A percentile compares a stretch with the other conserved stretches of the same genome.
phyloP scores from a whole-genome alignment of 2,113 vertebrate genomes.

The Ariopsis seemanni region DNA sequence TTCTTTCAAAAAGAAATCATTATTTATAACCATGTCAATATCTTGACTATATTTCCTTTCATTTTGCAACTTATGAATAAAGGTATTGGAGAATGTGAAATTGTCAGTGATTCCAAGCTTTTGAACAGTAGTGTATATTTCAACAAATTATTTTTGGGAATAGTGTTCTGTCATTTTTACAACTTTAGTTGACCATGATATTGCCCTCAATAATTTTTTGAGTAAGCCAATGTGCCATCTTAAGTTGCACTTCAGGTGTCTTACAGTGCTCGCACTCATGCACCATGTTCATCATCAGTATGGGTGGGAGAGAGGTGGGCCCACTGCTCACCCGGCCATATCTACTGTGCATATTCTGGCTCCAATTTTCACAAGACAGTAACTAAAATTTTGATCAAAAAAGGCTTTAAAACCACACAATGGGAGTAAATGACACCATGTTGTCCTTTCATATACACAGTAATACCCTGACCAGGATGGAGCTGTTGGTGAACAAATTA shows the following conservation, averaged over 20 bases:
- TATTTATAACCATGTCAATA: neutral
- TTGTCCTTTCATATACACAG: neutral
- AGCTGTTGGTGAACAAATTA: neutral
- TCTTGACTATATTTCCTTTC: neutral
- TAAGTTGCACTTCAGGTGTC: too few species aligned
- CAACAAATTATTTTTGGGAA: neutral
- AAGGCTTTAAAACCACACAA: neutral
- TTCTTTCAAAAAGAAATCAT: neutral
- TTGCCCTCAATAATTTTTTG: too few species aligned
- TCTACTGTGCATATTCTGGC: neutral
- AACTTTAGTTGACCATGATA: neutral
- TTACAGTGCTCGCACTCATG: too few species aligned
- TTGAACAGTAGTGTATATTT: neutral
- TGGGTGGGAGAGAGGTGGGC: too few species aligned
- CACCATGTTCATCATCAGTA: too few species aligned
- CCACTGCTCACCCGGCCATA: too few species aligned
- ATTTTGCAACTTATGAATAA: neutral
- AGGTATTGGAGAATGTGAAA: neutral
- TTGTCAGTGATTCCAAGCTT: neutral
- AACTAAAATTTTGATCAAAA: neutral
- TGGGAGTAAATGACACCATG: neutral
- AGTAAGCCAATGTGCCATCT: too few species aligned
- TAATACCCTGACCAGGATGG: neutral
- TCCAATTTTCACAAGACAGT: neutral
- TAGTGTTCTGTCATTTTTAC: neutral